phyloP scores from a whole-genome alignment of 2,888 invertebrate genomes.

The Margaritifera margaritifera region DNA sequence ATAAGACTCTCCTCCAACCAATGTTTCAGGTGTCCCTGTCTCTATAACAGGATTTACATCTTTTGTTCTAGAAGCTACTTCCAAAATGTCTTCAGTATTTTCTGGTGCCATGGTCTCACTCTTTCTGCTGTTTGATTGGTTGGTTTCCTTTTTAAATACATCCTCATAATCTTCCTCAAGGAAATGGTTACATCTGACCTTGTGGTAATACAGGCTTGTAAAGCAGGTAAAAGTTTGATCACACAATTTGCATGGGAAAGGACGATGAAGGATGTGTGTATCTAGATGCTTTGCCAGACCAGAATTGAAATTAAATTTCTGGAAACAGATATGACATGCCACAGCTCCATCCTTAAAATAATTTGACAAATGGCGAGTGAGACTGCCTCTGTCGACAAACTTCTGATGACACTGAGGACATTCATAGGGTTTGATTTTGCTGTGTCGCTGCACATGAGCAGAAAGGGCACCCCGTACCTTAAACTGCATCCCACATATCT shows the following conservation, averaged over 20 bases:
- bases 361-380: conserved; percentile 33
- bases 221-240: conserved; percentile 22
- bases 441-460: conserved; percentile 29
- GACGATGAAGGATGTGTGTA: conserved; percentile 28
- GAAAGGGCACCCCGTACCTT: conserved; percentile 34
- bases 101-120: too few relatives aligned
- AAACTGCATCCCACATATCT: conserved; percentile 25
- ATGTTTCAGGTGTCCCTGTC: too few relatives aligned
- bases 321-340: conserved; percentile 31
- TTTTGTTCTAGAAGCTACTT: too few relatives aligned
- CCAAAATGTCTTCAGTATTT: too few relatives aligned
- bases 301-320: conserved; percentile 29
- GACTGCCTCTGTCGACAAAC: conserved; percentile 28
- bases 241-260: conserved; percentile 29
- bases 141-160: too few relatives aligned
- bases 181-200: conserved; percentile 29
- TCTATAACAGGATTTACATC: too few relatives aligned
- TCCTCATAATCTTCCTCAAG: conserved; percentile 9
- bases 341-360: conserved; percentile 24
- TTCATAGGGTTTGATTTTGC: conserved; percentile 36
- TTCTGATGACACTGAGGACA: conserved; percentile 33
- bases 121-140: too few relatives aligned
- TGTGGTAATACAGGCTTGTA: conserved; percentile 32
- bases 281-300: conserved; percentile 31
- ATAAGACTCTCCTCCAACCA: too few relatives aligned